Conservation (phyloP, 2,797 vertebrate genomes). For the Arctocebus calabarensis region DNA sequence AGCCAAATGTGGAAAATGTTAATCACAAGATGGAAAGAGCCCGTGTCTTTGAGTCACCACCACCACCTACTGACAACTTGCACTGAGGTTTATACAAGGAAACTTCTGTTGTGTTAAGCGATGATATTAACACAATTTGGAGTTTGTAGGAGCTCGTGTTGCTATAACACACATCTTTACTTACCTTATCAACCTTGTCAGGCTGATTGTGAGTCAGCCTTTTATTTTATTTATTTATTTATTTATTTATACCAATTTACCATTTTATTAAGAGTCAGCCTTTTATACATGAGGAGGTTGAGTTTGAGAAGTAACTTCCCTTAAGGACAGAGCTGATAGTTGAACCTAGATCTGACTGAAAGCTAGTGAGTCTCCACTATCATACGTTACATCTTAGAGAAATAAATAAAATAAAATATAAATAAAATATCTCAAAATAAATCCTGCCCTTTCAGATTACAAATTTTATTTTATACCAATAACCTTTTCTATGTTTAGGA, state of each 20-base stretch:
- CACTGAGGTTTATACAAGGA: not conserved
- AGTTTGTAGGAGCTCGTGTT: conserved; percentile 10
- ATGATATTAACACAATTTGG: not conserved
- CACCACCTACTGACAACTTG: not conserved
- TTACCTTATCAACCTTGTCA: conserved; percentile 12
- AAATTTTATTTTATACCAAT: conserved; percentile 21
- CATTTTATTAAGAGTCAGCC: not conserved
- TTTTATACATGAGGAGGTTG: conserved; percentile 49
- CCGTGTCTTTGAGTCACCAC: not conserved
- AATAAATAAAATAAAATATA: too few relatives aligned
- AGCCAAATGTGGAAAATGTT: conserved; percentile 18
- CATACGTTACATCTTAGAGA: conserved; percentile 21
- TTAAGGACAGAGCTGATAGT: not conserved
- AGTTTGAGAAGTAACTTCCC: conserved; percentile 47
- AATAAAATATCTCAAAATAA: conserved; percentile 20
- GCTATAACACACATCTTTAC: not conserved
- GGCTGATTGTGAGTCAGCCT: not conserved
- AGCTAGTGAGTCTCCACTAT: not conserved
- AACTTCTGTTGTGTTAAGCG: conserved; percentile 29
- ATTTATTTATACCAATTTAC: too few relatives aligned
- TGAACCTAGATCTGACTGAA: conserved; percentile 26
- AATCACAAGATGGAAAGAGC: conserved; percentile 2
- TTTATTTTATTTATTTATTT: conserved; percentile 33
- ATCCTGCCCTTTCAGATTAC: conserved; percentile 22
- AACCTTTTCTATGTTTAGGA: conserved; percentile 11